Conservation (phyloP, 2,797 vertebrate species). For the Cirrhinus molitorella region DNA sequence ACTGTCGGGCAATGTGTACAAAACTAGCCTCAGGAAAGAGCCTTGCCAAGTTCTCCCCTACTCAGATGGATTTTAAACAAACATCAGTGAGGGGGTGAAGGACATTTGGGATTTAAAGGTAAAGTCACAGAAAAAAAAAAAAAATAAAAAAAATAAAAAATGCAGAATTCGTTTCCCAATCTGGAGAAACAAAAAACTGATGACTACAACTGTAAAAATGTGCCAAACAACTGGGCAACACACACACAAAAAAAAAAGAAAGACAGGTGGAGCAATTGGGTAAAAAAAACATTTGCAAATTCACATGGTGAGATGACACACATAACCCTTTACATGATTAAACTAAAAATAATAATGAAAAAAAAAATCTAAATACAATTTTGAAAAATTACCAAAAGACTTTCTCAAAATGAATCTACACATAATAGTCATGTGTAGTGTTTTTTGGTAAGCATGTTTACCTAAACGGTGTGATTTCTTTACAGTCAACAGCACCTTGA, state of each 20-base stretch:
- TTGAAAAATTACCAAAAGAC: background rate
- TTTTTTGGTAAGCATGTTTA: slow-evolving; percentile 9
- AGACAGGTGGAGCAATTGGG: background rate
- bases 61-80: background rate
- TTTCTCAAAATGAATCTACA: background rate
- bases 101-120: slow-evolving; percentile 35
- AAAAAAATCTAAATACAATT: background rate
- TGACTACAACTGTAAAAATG: background rate
- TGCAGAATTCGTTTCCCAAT: background rate
- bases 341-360: background rate
- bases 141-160: too few relatives aligned
- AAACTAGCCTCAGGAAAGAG: slow-evolving; percentile 23
- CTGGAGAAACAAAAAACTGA: background rate
- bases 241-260: too few relatives aligned
- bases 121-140: background rate
- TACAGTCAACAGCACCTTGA: slow-evolving; percentile 61
- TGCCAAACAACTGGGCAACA: background rate
- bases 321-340: background rate
- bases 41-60: background rate
- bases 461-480: slow-evolving; percentile 44
- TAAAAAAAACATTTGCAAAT: background rate
- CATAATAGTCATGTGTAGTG: background rate
- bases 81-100: background rate
- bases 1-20: slow-evolving; percentile 41
- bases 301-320: background rate